Evolutionary conservation across 2,888 invertebrate species (phyloP).

Genomic region (Meiosimyza platycephala): DNA sequence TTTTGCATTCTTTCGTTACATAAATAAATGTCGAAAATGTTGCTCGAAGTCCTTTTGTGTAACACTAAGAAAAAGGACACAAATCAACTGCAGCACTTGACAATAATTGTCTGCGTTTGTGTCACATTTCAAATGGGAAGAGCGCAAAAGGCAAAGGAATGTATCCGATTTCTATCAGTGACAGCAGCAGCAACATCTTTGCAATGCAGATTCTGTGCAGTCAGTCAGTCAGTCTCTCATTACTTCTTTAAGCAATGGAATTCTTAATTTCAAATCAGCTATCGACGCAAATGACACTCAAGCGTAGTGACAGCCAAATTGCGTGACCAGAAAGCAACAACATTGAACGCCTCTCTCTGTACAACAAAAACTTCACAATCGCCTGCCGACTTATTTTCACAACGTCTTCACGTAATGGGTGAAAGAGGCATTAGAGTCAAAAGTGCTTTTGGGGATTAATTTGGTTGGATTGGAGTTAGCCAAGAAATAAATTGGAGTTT

Average conservation of each 20-base stretch:
- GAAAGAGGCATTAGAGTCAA: slow-evolving; percentile 16
- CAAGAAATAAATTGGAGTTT: slow-evolving; percentile 1
- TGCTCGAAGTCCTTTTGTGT: slow-evolving; percentile 21
- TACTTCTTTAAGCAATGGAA: slow-evolving; percentile 38
- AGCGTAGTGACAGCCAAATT: slow-evolving; percentile 24
- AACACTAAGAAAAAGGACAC: slow-evolving; percentile 46
- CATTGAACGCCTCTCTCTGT: not conserved
- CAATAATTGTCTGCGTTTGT: slow-evolving; percentile 47
- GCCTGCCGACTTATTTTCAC: too few species aligned
- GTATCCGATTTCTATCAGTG: slow-evolving; percentile 47
- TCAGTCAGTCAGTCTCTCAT: slow-evolving; percentile 15
- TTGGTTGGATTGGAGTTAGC: slow-evolving; percentile 4
- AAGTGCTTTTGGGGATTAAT: slow-evolving; percentile 34
- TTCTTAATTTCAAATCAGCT: slow-evolving; percentile 47
- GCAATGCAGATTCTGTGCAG: slow-evolving; percentile 5
- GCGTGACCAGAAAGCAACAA: slow-evolving; percentile 34
- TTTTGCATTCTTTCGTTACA: slow-evolving; percentile 21
- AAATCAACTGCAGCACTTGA: slow-evolving; percentile 50
- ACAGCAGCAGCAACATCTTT: slow-evolving; percentile 10
- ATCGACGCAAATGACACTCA: slow-evolving; percentile 36
- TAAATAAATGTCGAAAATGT: slow-evolving; percentile 51
- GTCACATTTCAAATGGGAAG: slow-evolving; percentile 27
- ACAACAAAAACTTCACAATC: not conserved
- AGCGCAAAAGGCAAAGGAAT: slow-evolving; percentile 23
- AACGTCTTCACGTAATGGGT: not conserved